Evolutionary conservation across 1,140 invertebrate species (phyloP).

Genomic region (Rhynchophorus ferrugineus): DNA sequence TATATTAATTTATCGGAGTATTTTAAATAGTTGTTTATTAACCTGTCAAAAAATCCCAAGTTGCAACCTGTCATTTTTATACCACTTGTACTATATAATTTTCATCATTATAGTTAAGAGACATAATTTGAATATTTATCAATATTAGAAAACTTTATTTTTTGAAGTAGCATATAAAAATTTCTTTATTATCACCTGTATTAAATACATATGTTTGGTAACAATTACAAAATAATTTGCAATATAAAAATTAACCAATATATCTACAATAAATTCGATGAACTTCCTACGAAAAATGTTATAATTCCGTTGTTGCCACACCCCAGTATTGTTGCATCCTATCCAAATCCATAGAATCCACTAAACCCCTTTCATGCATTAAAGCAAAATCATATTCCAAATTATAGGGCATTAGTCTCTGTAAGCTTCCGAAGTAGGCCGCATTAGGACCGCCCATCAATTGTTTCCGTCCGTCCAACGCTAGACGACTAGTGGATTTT

Average conservation of each 20-base stretch:
- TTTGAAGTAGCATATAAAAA: no score
- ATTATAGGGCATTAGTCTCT: constrained; percentile 75
- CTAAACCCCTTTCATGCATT: constrained; percentile 62
- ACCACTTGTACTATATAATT: no score
- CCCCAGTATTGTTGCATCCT: constrained; percentile 84
- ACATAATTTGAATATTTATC: no score
- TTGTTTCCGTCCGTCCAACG: constrained; percentile 44
- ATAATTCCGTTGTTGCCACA: constrained; percentile 74
- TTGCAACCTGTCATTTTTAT: no score
- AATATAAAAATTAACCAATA: no score
- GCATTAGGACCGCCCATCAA: constrained; percentile 68
- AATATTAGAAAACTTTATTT: no score
- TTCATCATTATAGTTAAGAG: no score
- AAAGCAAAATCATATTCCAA: constrained; percentile 77
- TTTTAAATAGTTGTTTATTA: not conserved
- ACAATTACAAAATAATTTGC: no score
- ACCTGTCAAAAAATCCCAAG: not conserved
- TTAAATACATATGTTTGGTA: no score
- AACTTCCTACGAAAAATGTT: no score
- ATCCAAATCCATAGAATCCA: constrained; percentile 69
- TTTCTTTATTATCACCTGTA: no score
- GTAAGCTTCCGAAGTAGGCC: constrained; percentile 76
- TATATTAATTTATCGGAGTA: constrained; percentile 15
- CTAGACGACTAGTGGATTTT: constrained; percentile 34
- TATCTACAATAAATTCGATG: no score